Evolutionary conservation across 1,140 invertebrate genomes (phyloP), one percentile per base, ranked within the genome.

Genomic region (Meloidogyne exigua): DNA sequence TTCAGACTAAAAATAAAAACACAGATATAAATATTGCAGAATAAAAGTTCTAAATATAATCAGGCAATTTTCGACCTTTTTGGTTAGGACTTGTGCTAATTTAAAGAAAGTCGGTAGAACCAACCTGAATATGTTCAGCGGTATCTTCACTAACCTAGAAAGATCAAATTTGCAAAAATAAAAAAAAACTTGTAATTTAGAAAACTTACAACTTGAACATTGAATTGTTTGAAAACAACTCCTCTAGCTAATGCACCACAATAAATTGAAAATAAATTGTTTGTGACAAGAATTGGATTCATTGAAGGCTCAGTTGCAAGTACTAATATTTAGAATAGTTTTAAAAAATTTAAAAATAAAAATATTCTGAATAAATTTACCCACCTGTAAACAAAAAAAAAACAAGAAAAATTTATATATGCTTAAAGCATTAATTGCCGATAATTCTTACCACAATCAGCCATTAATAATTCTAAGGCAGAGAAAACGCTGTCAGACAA

Each of bases 401-500:
- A 18, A 9, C 23, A 28, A 2, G 25, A 44, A 68, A 42, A 39
- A n/a, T 23, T 36, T 36, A 21, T 68, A 25, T 32, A 32, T 39
- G 12, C 25, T 68, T 10, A 21, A 11, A 28, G 32, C 10, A 66
- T n/a, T 36, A 42, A 49, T 64, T 36, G 18, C 12, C 18, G n/a
- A 44, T n/a, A 18, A 32, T 57, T 67, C 65, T 9, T 42, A 71
- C 69, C 69, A 65, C 82, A 83, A 69, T 83, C 83, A 21, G 76
- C 72, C 81, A 80, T 87, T 26, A 85, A 74, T 42, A 87, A 68
- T 66, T 87, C 85, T 2, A 87, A 70, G 39, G 85, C 85, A 64
- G 86, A 80, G 67, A 87, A 87, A 42, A 87, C 86, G 39, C 68
- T 82, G 72, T 87, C 85, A 15, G 81, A 87, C 11, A 87, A 49